Conservation (phyloP, 2,888 invertebrate genomes). For the Chaitophorus viminalis region DNA sequence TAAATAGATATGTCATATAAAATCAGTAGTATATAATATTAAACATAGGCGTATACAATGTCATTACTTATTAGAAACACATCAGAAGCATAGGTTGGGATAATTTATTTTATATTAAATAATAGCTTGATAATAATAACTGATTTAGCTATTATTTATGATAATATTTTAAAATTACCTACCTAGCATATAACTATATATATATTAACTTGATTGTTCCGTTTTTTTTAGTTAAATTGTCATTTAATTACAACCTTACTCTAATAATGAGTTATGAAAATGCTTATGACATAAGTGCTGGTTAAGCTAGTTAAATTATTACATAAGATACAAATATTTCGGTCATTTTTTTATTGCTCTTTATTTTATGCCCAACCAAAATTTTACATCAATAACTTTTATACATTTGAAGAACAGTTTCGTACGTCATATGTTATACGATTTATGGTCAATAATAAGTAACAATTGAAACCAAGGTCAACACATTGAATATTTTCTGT, state of each 20-base stretch:
- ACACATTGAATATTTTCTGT: not conserved
- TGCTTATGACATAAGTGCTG: not conserved
- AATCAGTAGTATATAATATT: not conserved
- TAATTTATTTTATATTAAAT: not conserved
- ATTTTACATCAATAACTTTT: not conserved
- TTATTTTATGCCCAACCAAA: not conserved
- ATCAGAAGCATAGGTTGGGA: not conserved
- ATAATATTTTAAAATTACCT: not conserved
- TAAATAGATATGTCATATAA: not conserved
- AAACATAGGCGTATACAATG: not conserved
- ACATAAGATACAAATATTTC: not conserved
- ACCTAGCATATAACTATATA: not conserved
- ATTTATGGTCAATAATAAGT: not conserved
- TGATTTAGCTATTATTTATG: not conserved
- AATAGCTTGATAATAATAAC: not conserved
- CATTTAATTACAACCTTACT: not conserved
- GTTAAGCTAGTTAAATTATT: not conserved
- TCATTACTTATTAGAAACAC: no score
- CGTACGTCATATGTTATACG: not conserved
- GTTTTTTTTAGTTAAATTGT: not conserved
- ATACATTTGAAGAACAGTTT: not conserved
- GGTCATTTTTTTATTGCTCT: not conserved
- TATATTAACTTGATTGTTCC: not conserved
- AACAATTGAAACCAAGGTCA: conserved; percentile 1
- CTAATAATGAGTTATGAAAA: no score